Conservation (phyloP, 2,888 invertebrate genomes). For the Smittia aterrima region DNA sequence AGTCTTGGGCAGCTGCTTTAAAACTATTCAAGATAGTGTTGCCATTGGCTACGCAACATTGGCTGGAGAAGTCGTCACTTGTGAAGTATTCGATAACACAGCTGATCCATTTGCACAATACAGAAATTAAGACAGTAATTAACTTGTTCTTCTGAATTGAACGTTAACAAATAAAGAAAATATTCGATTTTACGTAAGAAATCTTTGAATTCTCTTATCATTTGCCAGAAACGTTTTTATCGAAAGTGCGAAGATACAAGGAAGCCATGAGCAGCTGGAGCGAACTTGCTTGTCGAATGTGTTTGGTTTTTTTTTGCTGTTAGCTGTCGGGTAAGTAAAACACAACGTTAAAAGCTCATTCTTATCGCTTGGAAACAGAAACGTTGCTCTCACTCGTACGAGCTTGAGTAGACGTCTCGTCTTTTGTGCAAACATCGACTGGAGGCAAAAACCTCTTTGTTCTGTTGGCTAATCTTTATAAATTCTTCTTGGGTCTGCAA, state of each 20-base stretch:
- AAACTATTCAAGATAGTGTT: neutral
- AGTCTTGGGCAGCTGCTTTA: neutral
- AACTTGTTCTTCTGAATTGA: neutral
- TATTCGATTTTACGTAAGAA: too few relatives aligned
- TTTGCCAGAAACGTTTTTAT: too few relatives aligned
- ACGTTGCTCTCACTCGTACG: neutral
- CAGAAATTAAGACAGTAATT: neutral
- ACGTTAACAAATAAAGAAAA: neutral
- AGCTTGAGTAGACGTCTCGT: neutral
- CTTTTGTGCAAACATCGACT: neutral
- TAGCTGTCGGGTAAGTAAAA: too few relatives aligned
- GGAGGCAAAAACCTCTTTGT: neutral
- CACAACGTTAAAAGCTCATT: too few relatives aligned
- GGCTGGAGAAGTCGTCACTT: neutral
- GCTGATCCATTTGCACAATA: constrained; percentile 16
- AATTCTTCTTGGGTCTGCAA: neutral
- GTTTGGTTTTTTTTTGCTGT: neutral
- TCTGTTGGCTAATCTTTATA: neutral
- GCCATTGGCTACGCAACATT: neutral
- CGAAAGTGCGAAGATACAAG: too few relatives aligned
- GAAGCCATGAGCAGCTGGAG: too few relatives aligned
- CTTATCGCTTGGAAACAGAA: neutral
- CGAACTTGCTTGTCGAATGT: neutral
- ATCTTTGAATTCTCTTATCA: too few relatives aligned
- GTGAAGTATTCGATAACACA: constrained; percentile 21